These are phyloP conservation scores for Alsophila aescularia DNA, from an alignment of 2,888 invertebrate species.

Conservation along the genomic window DNA sequence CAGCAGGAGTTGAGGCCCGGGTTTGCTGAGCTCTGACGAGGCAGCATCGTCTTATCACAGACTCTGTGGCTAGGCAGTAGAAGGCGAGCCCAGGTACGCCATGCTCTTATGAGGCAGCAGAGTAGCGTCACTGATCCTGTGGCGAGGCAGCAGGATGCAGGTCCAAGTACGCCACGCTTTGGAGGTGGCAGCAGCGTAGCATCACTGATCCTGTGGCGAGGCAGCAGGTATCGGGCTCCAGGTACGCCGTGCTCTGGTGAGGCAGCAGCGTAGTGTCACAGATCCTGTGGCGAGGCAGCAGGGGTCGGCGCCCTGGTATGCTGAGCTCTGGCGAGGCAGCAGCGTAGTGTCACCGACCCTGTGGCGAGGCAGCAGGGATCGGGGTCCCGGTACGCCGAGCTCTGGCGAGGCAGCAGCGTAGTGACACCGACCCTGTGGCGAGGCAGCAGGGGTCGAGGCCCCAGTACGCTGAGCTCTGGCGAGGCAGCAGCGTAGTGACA, in stretches of 20 bases:
- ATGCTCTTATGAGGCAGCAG: conserved; percentile 24
- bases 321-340: no score
- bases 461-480: conserved; percentile 14
- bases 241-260: conserved; percentile 17
- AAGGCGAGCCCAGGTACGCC: not conserved
- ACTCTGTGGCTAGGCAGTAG: conserved; percentile 14
- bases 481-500: conserved; percentile 18
- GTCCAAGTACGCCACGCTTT: no score
- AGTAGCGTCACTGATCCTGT: conserved; percentile 3
- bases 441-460: conserved; percentile 1
- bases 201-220: not conserved
- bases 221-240: conserved; percentile 11
- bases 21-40: conserved; percentile 12
- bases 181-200: no score
- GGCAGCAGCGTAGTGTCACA: conserved; percentile 17
- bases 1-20: conserved; percentile 2
- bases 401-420: conserved; percentile 18
- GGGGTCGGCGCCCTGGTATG: no score
- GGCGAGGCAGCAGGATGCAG: no score
- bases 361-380: conserved; percentile 10
- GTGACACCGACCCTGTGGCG: not conserved
- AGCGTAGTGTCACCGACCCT: not conserved
- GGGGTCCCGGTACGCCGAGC: conserved; percentile 2
- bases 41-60: conserved; percentile 11
- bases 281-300: conserved; percentile 7